Conservation (phyloP, 1,140 invertebrate genomes). For the Dendroctonus valens region DNA sequence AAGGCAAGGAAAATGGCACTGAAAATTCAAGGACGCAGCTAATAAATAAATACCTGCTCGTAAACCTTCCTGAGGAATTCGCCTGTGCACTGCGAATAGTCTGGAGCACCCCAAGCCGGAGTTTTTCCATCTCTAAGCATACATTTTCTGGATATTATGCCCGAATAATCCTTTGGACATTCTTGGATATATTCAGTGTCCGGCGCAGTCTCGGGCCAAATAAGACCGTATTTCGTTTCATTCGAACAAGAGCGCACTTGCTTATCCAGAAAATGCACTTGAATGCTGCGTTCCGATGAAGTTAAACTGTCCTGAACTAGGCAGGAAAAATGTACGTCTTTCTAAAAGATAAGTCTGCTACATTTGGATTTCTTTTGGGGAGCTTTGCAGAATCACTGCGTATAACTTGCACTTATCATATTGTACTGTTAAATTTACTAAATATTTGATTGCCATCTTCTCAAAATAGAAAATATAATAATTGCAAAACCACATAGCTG, state of each 20-base stretch:
- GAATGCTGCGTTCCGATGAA: constrained; percentile 58
- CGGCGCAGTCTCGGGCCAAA: constrained; percentile 64
- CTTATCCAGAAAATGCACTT: constrained; percentile 62
- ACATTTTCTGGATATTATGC: constrained; percentile 56
- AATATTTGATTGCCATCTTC: no score
- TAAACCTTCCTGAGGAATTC: constrained; percentile 62
- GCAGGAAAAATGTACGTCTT: constrained; percentile 64
- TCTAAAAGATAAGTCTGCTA: constrained; percentile 49
- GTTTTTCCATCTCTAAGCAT: constrained; percentile 59
- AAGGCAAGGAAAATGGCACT: no score
- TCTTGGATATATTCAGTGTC: constrained; percentile 59
- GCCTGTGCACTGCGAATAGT: constrained; percentile 70
- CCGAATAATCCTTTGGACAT: constrained; percentile 58
- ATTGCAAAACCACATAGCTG: no score
- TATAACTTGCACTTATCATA: no score
- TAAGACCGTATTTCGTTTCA: constrained; percentile 53
- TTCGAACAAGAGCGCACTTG: constrained; percentile 58
- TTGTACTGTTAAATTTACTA: no score
- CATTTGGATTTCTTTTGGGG: no score
- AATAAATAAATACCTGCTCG: constrained; percentile 11
- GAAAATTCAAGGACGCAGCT: no score
- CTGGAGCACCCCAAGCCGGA: constrained; percentile 69
- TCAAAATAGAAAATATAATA: no score
- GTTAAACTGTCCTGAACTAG: constrained; percentile 57
- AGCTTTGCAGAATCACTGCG: no score